Base-by-base conservation (phyloP, 2,888 invertebrate genomes). In the Escarpia spicata region DNA sequence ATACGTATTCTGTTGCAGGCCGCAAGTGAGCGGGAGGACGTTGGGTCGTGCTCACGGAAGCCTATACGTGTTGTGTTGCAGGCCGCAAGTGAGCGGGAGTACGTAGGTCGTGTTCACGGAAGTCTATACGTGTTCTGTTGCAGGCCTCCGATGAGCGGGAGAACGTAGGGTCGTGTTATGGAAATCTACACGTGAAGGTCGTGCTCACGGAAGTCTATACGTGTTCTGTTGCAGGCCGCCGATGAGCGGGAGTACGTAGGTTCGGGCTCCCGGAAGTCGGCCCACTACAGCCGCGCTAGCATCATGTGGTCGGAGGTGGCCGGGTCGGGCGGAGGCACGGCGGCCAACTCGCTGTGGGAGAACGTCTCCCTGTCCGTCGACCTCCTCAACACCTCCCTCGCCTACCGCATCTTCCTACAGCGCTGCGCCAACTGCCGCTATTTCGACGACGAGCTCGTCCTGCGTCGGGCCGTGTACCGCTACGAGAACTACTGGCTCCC, bases 401-500 rank as follows among this genome's bases (percentile, higher is more conserved):
- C 92, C 93, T 93, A 93, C 92, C 44, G 92, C 44, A 91, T 91
- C 91, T 89, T 92, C 58, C 91, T 93, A n/a, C 44, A 92, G 44
- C 43, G 90, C 10, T 75, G 75, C 75, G 75, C 75, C 75, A 75
- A 75, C 75, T 93, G 94, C 92, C 43, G 90, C 12, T 43, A 44
- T 0, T 92, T 92, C 92, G 90, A 60, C 75, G 52, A 43, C 10
- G 90, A 43, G 31, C 58, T 91, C 19, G 75, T 75, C 26, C 75
- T 75, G 19, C 75, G 75, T n/a, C 75, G 91, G 26, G 91, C 91
- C 19, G 45, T 94, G 90, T 52, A 93, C 45, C 95, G 97, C 37
- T 97, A 97, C 94, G 97, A 97, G 94, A 95, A 94, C 45, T 95
- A 95, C 92, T 97, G 97, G 97, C 95, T 97, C 89, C 97, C 97